Base-by-base conservation (phyloP, 2,797 vertebrate species). In the Oophaga sylvatica region DNA sequence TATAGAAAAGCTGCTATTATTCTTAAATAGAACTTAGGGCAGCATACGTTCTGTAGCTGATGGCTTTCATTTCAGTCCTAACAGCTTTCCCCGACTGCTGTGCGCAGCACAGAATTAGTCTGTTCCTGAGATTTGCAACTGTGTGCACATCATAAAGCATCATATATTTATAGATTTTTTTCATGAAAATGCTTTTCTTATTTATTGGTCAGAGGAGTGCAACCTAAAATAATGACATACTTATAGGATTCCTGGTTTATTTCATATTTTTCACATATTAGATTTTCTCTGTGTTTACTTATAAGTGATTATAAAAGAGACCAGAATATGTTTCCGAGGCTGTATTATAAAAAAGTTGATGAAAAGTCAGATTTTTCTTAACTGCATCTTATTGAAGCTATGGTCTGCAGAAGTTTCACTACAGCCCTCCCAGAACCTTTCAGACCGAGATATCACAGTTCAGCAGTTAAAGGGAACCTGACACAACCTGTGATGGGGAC, bases 51-150 rank as follows among this genome's bases (percentile, higher is more conserved):
- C 29, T 83, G 56, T 83, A 57, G 81, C 26, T 71, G 48, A 41
- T 71, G 31, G 60, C 67, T 56, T 83, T 83, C 63, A 83, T 84
- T 84, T 75, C 12, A 29, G 5, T 57, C 60, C 71, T 71, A 60
- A 80, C n/a, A 80, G 59, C 77, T 31, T 80, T 45, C 59, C 2
- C n/a, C 45, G 70, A 60, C 48, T 83, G 68, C 26, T 73, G 53
- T 60, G 20, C 53, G 60, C 59, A 60, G 57, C 53, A 73, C 4
- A 53, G 20, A 68, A 73, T 73, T 83, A 83, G 70, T 35, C 68
- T 83, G 29, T 19, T 73, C 31, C 56, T 82, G 65, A 83, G 68
- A 83, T 83, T 83, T 83, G 81, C 81, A 83, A 71, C 60, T 26
- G 17, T 62, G 56, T 20, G 41, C 68, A 84, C 57, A 62, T 45